phyloP scores from a whole-genome alignment of 2,113 vertebrate species.

The Phoenicopterus ruber region DNA sequence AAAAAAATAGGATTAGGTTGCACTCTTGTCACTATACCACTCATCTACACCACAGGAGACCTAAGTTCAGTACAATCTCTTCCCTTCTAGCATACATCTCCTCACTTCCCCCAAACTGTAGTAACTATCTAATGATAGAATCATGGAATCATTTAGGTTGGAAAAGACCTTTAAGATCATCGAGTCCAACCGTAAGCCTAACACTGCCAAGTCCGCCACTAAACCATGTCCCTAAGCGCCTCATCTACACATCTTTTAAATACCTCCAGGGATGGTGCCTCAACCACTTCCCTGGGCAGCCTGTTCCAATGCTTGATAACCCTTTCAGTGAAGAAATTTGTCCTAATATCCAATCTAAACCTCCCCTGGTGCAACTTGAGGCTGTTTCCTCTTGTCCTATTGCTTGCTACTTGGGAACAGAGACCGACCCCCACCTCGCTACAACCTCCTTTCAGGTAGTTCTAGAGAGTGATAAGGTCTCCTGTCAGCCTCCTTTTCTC shows the following conservation, averaged over 20 bases:
- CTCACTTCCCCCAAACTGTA: background rate
- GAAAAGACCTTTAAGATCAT: background rate
- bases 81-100: fast-evolving
- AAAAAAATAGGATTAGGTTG: background rate
- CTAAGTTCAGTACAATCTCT: background rate
- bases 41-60: background rate
- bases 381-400: fast-evolving
- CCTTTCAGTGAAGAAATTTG: background rate
- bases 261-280: background rate
- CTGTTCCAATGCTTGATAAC: background rate
- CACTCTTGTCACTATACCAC: background rate
- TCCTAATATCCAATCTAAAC: background rate
- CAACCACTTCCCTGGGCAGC: too few relatives aligned
- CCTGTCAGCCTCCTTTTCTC: background rate
- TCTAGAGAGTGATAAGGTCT: background rate
- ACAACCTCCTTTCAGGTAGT: background rate
- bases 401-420: background rate
- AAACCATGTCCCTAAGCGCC: background rate
- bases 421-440: fast-evolving
- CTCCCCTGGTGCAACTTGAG: background rate
- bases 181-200: background rate
- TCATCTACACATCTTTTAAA: background rate
- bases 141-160: background rate
- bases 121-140: background rate
- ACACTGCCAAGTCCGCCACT: background rate